Evolutionary conservation across 2,113 vertebrate species (phyloP), one percentile per base, ranked within the genome.

Genomic region (Bostrychus sinensis): DNA sequence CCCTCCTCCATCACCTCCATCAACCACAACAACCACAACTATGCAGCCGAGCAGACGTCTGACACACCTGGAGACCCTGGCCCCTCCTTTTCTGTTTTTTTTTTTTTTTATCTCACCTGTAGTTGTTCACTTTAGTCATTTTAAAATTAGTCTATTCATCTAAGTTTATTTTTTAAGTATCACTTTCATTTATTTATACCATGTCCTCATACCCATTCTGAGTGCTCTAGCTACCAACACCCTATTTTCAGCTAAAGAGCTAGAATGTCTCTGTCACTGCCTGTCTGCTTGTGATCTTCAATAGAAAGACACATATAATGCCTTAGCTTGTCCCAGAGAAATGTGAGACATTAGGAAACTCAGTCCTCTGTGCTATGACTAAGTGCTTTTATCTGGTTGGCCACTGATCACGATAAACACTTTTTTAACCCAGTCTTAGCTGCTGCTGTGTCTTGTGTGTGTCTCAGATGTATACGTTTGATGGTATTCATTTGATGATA

Each of bases 1-100:
- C 42, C 53, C 14, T 34, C 60, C 48, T 50, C 56, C 51, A 75
- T 62, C 65, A 19, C n/a, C 65, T 64, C 39, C 77, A 61, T 37
- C 80, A 66, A 72, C 78, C 66, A 30, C 19, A 2, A 39, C 22
- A 28, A 78, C 84, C 86, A 28, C 83, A 91, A 89, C 79, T 85
- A 88, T 88, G 83, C 75, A 75, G 82, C 63, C 77, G 60, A 75
- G 88, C 72, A 82, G 81, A 81, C 66, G 14, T 28, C 79, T 56
- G 51, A 80, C 79, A 88, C 90, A 92, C 88, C 89, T 91, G 86
- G 82, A 82, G 77, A 56, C 48, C 68, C 68, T 57, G 38, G 60
- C 56, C 58, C 64, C 70, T 43, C 55, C 55, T 67, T 4, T 34
- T 9, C n/a, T 42, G 56, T 65, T 51, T 19, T 25, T 39, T 28